Conservation (phyloP, 2,888 invertebrate genomes). For the Rhingia rostrata region DNA sequence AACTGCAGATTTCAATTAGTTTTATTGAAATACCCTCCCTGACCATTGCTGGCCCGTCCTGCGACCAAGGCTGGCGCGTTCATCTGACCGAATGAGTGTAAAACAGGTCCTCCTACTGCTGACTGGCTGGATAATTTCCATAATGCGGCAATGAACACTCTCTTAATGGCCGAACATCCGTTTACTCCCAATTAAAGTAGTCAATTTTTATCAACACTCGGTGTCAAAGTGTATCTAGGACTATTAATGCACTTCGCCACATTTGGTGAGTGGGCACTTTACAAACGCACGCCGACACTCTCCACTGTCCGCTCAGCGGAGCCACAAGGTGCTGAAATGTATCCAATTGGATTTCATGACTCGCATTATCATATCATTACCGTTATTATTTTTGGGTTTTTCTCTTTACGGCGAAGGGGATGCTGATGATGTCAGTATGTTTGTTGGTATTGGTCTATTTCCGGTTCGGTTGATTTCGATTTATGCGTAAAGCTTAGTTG, state of each 20-base stretch:
- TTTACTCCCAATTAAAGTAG: conserved; percentile 65
- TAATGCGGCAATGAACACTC: conserved; percentile 62
- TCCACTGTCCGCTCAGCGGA: not conserved
- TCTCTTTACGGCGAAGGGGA: not conserved
- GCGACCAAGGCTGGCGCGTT: not conserved
- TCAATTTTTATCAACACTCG: conserved; percentile 51
- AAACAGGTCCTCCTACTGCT: conserved; percentile 22
- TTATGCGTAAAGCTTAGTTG: conserved; percentile 20
- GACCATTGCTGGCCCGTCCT: not conserved
- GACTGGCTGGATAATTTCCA: conserved; percentile 56
- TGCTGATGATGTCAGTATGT: conserved; percentile 9
- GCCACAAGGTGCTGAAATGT: conserved; percentile 27
- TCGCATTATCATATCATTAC: conserved; percentile 41
- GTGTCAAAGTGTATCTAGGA: conserved; percentile 46
- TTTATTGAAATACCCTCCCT: conserved; percentile 56
- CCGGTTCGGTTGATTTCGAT: conserved; percentile 39
- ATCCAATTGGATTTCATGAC: conserved; percentile 38
- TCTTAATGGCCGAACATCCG: conserved; percentile 63
- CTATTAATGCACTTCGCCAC: conserved; percentile 16
- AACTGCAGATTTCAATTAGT: conserved; percentile 72
- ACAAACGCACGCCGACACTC: conserved; percentile 21
- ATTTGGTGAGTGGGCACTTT: conserved; percentile 27
- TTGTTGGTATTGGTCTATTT: conserved; percentile 42
- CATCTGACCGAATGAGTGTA: conserved; percentile 20
- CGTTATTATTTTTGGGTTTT: conserved; percentile 28